phyloP scores from a whole-genome alignment of 2,113 vertebrate genomes.

The Melospiza georgiana region DNA sequence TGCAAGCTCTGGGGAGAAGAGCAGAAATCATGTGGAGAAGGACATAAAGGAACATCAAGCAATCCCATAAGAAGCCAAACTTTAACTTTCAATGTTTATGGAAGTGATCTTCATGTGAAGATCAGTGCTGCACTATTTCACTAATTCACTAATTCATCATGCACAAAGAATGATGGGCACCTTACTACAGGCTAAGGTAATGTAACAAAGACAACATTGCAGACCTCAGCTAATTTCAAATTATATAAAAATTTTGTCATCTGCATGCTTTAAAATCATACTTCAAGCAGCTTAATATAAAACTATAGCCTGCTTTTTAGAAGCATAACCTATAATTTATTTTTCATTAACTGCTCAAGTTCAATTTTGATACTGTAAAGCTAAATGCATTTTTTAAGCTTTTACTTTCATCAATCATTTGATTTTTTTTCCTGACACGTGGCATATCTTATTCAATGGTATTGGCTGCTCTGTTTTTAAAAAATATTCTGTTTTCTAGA shows the following conservation, averaged over 20 bases:
- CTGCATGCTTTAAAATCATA: background rate
- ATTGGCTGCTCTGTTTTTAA: conserved; percentile 38
- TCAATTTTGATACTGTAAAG: background rate
- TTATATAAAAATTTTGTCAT: background rate
- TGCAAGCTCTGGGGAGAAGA: background rate
- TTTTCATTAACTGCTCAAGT: conserved; percentile 11
- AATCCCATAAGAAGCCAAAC: background rate
- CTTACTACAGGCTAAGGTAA: background rate
- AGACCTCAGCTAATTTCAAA: background rate
- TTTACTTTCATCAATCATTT: background rate
- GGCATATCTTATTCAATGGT: background rate
- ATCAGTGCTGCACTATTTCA: background rate
- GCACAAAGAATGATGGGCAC: background rate
- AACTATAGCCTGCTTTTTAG: background rate
- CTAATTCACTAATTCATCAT: background rate
- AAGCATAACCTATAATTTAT: background rate
- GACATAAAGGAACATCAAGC: background rate
- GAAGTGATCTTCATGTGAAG: background rate
- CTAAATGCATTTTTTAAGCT: background rate
- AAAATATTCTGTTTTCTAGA: conserved; percentile 38
- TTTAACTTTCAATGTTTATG: background rate
- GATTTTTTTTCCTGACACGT: background rate
- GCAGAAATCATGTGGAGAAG: background rate
- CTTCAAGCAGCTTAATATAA: background rate
- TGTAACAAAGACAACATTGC: background rate